Conservation (phyloP, 1,140 invertebrate species). For the Caenorhabditis briggsae region DNA sequence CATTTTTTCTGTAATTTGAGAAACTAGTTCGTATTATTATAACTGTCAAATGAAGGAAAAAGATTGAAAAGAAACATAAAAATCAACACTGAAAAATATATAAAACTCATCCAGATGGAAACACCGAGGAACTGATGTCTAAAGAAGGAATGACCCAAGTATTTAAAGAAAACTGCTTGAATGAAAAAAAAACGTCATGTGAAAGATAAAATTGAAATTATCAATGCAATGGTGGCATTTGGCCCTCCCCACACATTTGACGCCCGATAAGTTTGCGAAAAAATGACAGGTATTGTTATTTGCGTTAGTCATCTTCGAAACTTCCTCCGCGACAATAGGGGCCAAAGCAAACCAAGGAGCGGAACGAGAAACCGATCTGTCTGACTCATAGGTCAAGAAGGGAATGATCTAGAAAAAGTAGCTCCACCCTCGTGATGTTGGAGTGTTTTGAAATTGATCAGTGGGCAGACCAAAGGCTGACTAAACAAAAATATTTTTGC, state of each 20-base stretch:
- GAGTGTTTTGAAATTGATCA: constrained; percentile 31
- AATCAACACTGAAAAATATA: background rate
- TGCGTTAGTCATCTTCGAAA: constrained; percentile 5
- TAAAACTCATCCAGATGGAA: background rate
- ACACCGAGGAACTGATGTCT: background rate
- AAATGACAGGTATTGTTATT: constrained; percentile 30
- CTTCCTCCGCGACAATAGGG: background rate
- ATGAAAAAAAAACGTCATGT: constrained; percentile 14
- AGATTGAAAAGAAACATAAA: background rate
- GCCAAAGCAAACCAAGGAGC: constrained; percentile 27
- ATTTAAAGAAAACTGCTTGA: background rate
- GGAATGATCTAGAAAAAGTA: constrained; percentile 33
- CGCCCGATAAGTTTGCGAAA: constrained; percentile 28
- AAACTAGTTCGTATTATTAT: no score
- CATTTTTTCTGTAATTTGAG: constrained; percentile 10
- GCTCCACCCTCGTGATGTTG: constrained; percentile 20
- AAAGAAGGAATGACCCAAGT: background rate
- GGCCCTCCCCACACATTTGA: constrained; percentile 17
- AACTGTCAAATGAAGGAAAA: no score
- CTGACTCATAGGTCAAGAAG: constrained; percentile 17
- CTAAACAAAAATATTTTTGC: background rate
- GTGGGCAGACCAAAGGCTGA: background rate
- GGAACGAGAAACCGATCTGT: background rate
- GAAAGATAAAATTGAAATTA: constrained; percentile 9
- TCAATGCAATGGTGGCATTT: constrained; percentile 21